Evolutionary conservation across 2,888 invertebrate genomes (phyloP), one percentile per base, ranked within the genome.

Genomic region (Drosophila prostipennis): DNA sequence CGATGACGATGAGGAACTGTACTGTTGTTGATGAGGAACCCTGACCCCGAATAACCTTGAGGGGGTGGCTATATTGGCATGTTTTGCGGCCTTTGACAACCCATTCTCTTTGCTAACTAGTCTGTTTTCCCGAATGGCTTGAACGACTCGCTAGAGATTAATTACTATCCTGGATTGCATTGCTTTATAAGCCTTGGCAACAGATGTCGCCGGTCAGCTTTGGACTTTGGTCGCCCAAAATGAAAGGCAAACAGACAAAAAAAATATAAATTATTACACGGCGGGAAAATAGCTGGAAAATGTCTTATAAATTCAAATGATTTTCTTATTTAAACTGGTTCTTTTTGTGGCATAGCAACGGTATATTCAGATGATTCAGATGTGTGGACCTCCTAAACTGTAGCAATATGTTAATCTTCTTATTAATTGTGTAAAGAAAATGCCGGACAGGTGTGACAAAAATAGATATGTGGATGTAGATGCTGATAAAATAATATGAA

Each of bases 1-100:
- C 36, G 56, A 40, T 52, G 80, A 70, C 37, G 67, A 63, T 52
- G 80, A 75, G 80, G 72, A 70, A 83, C 61, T 58, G 45, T 69
- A 49, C 54, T 29, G 46, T 11, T 29, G 14, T 11, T 29, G 14
- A 11, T 11, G 34, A 11, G 46, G 26, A 56, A 36, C 53, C 53
- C 34, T 65, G 65, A 67, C 65, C 53, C 45, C n/a, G 5, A 54
- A 46, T 32, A 14, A 48, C 61, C 63, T 48, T 61, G 63, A 48
- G 39, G 11, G 29, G 57, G 19, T 36, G 58, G 10, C 36, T 37
- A 45, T 37, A 45, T 29, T 39, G 45, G 19, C 26, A 1, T 46
- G 46, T 3, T 46, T 29, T 16, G 10, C 14, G 11, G 16, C 4
- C 37, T 45, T 26, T 43, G 52, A 51, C 53, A n/a, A 19, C 39